phyloP scores from a whole-genome alignment of 2,797 vertebrate species.

The Cheirogaleus major region DNA sequence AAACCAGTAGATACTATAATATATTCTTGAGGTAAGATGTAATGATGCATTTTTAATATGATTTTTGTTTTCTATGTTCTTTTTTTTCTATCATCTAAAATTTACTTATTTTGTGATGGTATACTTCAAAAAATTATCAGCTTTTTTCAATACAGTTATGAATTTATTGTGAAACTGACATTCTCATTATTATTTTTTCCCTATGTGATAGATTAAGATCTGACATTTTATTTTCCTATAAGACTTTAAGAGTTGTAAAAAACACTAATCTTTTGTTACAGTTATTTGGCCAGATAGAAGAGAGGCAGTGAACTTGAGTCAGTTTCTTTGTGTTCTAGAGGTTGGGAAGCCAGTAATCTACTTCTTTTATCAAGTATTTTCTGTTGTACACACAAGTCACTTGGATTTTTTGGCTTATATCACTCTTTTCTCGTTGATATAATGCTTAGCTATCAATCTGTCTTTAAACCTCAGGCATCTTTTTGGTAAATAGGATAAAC shows the following conservation, averaged over 20 bases:
- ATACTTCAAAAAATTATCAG: not conserved
- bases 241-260: not conserved
- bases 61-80: not conserved
- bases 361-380: not conserved
- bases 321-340: not conserved
- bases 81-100: conserved; percentile 8
- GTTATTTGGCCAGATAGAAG: not conserved
- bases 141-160: not conserved
- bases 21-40: not conserved
- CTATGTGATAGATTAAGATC: not conserved
- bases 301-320: not conserved
- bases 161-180: not conserved
- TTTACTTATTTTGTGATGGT: conserved; percentile 1
- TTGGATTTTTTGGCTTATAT: not conserved
- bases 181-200: not conserved
- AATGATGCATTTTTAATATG: conserved; percentile 3
- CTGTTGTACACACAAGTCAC: not conserved
- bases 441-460: not conserved
- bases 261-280: not conserved
- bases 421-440: not conserved
- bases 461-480: not conserved
- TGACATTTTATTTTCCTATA: conserved; percentile 24
- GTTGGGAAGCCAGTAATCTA: not conserved
- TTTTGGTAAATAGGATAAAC: conserved; percentile 31
- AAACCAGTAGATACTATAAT: not conserved